phyloP scores from a whole-genome alignment of 2,888 invertebrate species.

The Eretmocerus hayati region DNA sequence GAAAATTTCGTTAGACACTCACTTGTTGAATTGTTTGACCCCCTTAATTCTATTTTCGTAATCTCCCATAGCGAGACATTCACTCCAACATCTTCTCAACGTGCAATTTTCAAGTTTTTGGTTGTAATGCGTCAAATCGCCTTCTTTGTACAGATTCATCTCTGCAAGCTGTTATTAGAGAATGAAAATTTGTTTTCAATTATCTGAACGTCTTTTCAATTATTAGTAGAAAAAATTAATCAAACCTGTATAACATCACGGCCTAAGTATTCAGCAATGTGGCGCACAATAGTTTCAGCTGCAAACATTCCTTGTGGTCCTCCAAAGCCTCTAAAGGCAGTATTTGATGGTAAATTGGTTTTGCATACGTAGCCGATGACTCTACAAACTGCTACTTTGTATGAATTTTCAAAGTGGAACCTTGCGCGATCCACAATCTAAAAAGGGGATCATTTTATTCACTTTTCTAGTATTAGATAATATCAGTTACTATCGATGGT shows the following conservation, averaged over 20 bases:
- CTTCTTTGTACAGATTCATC: conserved; percentile 75
- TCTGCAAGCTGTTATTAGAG: conserved; percentile 50
- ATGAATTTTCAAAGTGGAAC: conserved; percentile 78
- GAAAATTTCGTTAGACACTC: conserved; percentile 28
- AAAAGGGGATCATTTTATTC: neutral
- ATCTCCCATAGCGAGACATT: conserved; percentile 64
- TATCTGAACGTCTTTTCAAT: neutral
- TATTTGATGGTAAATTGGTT: conserved; percentile 87
- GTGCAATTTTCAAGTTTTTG: conserved; percentile 69
- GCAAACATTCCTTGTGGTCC: conserved; percentile 88
- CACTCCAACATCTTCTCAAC: conserved; percentile 67
- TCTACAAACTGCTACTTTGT: conserved; percentile 67
- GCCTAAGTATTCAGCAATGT: conserved; percentile 65
- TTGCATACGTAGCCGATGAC: conserved; percentile 70
- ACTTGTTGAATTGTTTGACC: conserved; percentile 68
- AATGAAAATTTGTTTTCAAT: neutral
- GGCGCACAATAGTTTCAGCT: conserved; percentile 69
- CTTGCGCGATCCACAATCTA: conserved; percentile 78
- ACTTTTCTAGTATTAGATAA: neutral
- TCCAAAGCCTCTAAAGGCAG: conserved; percentile 89
- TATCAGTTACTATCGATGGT: no score
- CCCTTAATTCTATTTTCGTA: conserved; percentile 54
- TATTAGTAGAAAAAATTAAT: neutral
- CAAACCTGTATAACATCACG: conserved; percentile 58
- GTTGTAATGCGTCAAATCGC: conserved; percentile 70